A percentile compares a stretch with the other conserved stretches of the same genome.
phyloP scores from a whole-genome alignment of 2,113 vertebrate species.

The Pipra filicauda region DNA sequence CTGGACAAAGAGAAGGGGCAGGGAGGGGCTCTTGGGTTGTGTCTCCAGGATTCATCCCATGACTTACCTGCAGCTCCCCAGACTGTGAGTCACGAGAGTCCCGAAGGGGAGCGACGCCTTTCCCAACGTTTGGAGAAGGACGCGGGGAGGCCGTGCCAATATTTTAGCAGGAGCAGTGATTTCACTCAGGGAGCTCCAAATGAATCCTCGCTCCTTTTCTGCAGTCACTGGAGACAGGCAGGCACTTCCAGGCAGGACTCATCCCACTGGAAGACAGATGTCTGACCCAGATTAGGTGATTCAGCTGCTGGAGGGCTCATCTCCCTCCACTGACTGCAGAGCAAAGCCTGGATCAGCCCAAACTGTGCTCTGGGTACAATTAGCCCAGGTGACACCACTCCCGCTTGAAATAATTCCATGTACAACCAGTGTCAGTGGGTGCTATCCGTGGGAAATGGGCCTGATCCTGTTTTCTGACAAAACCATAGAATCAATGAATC shows the following conservation, averaged over 20 bases:
- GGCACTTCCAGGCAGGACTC: conserved; percentile 30
- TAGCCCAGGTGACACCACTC: neutral
- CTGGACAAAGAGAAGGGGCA: neutral
- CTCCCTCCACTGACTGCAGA: neutral
- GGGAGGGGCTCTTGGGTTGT: neutral
- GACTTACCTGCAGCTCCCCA: neutral
- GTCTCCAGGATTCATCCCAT: neutral
- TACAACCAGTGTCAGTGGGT: neutral
- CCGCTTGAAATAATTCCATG: neutral
- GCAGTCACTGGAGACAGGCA: neutral
- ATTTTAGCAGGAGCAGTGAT: neutral
- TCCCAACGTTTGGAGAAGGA: neutral
- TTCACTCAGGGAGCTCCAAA: neutral
- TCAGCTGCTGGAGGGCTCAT: conserved; percentile 48
- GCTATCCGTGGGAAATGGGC: neutral
- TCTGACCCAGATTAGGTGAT: conserved; percentile 49
- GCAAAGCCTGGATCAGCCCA: neutral
- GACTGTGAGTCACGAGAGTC: neutral
- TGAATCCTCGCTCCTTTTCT: neutral
- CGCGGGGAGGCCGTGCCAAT: neutral
- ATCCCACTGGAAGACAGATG: conserved; percentile 27
- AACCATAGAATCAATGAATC: neutral
- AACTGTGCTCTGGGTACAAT: neutral
- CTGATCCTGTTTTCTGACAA: neutral
- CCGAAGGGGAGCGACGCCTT: neutral